These are phyloP conservation scores for Helarctos malayanus DNA, from an alignment of 2,797 vertebrate species.

Conservation along the genomic window DNA sequence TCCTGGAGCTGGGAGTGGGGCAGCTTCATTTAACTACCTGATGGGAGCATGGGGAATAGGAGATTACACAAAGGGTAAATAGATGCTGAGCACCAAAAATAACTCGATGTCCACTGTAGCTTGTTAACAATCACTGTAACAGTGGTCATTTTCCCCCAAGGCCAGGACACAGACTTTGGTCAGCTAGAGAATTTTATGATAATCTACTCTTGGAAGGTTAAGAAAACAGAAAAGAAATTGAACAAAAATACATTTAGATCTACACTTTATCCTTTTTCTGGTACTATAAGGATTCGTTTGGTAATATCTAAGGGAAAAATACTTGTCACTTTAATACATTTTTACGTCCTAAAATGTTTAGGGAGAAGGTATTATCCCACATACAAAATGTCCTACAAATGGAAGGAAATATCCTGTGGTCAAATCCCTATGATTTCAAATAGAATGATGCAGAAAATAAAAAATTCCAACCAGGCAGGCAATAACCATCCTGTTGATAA, in stretches of 20 bases:
- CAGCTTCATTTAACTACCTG: background rate
- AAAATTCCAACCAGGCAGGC: constrained; percentile 61
- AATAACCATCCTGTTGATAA: constrained; percentile 59
- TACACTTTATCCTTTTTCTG: constrained; percentile 41
- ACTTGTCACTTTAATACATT: constrained; percentile 34
- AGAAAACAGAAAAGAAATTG: constrained; percentile 34
- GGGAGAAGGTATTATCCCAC: background rate
- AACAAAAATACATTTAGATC: constrained; percentile 59
- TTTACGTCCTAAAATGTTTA: constrained; percentile 58
- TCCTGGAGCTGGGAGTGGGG: background rate
- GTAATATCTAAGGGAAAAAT: constrained; percentile 45
- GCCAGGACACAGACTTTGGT: background rate
- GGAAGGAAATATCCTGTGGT: constrained; percentile 30
- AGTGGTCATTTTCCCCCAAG: background rate
- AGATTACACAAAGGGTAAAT: background rate
- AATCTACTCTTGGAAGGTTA: constrained; percentile 30
- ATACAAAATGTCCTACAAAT: constrained; percentile 53
- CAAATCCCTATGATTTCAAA: constrained; percentile 52
- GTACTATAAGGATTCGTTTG: constrained; percentile 17
- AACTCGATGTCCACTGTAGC: background rate
- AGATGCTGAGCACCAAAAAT: background rate
- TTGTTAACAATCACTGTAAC: background rate
- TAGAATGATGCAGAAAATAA: constrained; percentile 55
- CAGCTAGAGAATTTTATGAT: background rate
- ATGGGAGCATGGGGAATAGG: background rate